phyloP scores from a whole-genome alignment of 2,888 invertebrate genomes.

The Cephus sareptanus region DNA sequence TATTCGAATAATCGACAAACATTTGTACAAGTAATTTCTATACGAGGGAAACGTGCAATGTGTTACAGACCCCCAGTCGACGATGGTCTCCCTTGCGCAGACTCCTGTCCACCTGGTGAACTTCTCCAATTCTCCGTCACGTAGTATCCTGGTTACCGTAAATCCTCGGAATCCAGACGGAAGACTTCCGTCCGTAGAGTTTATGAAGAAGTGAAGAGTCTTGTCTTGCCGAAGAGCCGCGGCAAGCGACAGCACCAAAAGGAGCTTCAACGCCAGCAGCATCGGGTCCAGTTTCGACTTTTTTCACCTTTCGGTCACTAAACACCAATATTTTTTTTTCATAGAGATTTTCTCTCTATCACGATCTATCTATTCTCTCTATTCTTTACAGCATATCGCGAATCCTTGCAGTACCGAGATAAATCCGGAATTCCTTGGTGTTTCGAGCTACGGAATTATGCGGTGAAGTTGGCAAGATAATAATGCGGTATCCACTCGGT shows the following conservation, averaged over 20 bases:
- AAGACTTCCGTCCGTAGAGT: slow-evolving; percentile 7
- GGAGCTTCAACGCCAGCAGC: slow-evolving; percentile 45
- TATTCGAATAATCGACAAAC: neutral
- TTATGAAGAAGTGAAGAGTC: neutral
- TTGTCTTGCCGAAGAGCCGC: slow-evolving; percentile 38
- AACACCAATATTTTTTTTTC: neutral
- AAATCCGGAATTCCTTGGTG: neutral
- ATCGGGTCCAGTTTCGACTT: slow-evolving; percentile 42
- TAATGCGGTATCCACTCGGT: neutral
- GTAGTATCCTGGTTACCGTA: slow-evolving; percentile 73
- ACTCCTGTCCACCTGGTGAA: slow-evolving; percentile 50
- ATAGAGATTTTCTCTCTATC: neutral
- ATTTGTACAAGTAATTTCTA: neutral
- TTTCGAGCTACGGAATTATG: neutral
- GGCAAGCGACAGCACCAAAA: slow-evolving; percentile 45
- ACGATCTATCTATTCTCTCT: neutral
- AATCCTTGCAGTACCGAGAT: neutral
- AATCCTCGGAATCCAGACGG: slow-evolving; percentile 67
- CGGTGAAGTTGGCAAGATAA: neutral
- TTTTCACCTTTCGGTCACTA: slow-evolving; percentile 31
- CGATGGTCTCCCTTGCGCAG: slow-evolving; percentile 56
- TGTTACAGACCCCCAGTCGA: slow-evolving; percentile 55
- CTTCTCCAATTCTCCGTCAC: slow-evolving; percentile 77
- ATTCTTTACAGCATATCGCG: neutral
- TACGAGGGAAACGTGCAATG: neutral